Evolutionary conservation across 2,797 vertebrate genomes (phyloP), one percentile per base, ranked within the genome.

Genomic region (Falco rusticolus): DNA sequence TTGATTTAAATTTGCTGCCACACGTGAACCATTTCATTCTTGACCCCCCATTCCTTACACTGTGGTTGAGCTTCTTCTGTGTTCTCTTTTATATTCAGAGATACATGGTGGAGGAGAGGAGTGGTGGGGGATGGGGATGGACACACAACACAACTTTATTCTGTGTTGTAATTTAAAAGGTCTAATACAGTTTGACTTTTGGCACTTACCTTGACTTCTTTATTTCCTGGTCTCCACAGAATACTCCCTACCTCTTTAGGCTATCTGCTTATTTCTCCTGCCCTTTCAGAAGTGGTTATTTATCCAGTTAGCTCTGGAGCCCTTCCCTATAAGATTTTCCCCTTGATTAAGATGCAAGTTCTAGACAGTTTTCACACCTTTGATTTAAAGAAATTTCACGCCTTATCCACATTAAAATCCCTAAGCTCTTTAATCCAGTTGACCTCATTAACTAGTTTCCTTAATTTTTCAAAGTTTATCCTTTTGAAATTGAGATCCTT

Each of bases 381-480:
- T 89, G 94, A 97, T 95, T 97, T 96, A 95, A 96, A 96, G 94
- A 96, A 93, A 96, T 96, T 97, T 97, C 92, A 97, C 72, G 84
- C 96, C 94, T 96, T 83, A 92, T 96, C 96, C 94, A 94, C 91
- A 87, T 91, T 92, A 91, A 97, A 96, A 96, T 96, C 96, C 94
- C 96, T 91, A 84, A 96, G 94, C 92, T 95, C 96, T 96, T 95
- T 97, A 97, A 97, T 96, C 84, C 87, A 57, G 87, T 92, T 96
- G 96, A 97, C 96, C 96, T 97, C 96, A 97, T 97, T 97, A 96
- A 96, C 92, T 91, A 91, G 78, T 96, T 97, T 89, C 93, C 92
- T 96, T 97, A 93, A 95, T 96, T 96, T 96, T 93, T 91, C 82
- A 22, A 94, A 97, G 61, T 96, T 91, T 93, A 89, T 93, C 68